phyloP scores from a whole-genome alignment of 1,140 invertebrate genomes.

The Adoxophyes honmai region DNA sequence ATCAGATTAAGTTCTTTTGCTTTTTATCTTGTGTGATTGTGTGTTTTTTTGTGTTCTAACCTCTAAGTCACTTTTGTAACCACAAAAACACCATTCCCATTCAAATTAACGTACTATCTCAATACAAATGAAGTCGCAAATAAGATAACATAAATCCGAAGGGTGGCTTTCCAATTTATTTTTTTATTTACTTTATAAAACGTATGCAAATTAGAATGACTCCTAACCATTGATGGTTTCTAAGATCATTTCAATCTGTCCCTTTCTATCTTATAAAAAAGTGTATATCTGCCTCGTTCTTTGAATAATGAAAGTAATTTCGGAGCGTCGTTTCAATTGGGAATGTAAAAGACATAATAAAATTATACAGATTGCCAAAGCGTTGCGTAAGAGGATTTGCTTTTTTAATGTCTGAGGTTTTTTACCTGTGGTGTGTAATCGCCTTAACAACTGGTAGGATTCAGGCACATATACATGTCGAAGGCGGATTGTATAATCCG shows the following conservation, averaged over 20 bases:
- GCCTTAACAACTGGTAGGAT: constrained; percentile 33
- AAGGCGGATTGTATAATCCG: no score
- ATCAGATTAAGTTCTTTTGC: no score
- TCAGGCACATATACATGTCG: no score
- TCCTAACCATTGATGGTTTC: constrained; percentile 48
- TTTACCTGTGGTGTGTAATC: constrained; percentile 52
- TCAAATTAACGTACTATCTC: background rate
- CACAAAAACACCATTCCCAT: background rate
- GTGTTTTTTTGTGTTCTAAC: no score
- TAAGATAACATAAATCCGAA: constrained; percentile 11
- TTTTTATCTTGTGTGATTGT: no score
- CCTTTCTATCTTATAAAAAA: constrained; percentile 18
- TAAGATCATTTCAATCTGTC: constrained; percentile 36
- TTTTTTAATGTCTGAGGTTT: constrained; percentile 34
- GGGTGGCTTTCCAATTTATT: constrained; percentile 38
- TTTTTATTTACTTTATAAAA: constrained; percentile 59
- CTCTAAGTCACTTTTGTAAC: no score
- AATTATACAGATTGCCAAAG: constrained; percentile 58
- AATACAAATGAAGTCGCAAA: constrained; percentile 2
- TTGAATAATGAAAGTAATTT: constrained; percentile 48
- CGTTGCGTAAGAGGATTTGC: constrained; percentile 49
- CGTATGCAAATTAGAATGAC: constrained; percentile 52
- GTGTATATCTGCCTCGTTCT: constrained; percentile 30
- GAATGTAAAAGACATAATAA: constrained; percentile 52
- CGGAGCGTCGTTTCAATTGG: constrained; percentile 47